phyloP scores from a whole-genome alignment of 2,113 vertebrate species.

The Mugil cephalus region DNA sequence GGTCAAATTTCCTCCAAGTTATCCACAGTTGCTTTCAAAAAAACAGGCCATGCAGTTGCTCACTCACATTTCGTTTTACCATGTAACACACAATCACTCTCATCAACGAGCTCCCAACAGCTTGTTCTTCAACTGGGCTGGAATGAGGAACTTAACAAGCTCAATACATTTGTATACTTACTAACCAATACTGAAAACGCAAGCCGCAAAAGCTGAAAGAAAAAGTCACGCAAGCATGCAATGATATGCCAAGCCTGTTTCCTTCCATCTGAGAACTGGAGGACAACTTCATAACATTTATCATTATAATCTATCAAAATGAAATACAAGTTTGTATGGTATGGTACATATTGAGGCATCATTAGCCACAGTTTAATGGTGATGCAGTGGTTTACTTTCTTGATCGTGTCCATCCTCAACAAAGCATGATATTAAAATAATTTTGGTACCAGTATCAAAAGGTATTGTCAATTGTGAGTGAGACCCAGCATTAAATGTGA shows the following conservation, averaged over 20 bases:
- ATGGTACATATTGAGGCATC: neutral
- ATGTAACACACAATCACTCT: neutral
- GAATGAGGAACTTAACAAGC: neutral
- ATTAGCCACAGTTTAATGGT: neutral
- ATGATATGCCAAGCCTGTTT: neutral
- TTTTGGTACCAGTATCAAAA: neutral
- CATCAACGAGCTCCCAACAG: neutral
- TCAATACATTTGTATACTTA: neutral
- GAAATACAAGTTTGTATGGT: neutral
- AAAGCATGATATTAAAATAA: neutral
- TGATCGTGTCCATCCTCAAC: no score
- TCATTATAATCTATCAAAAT: neutral
- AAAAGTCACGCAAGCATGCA: constrained; percentile 18
- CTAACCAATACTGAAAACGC: neutral
- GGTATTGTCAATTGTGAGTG: neutral
- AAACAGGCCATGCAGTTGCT: constrained; percentile 15
- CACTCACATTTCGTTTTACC: constrained; percentile 18
- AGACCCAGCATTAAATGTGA: neutral
- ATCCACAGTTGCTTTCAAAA: neutral
- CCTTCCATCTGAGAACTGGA: neutral
- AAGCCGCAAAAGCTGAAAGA: neutral
- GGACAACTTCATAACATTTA: neutral
- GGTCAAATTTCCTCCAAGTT: neutral
- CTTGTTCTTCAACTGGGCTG: neutral
- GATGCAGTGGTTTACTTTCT: neutral